These are phyloP conservation scores for Ridgeia piscesae DNA, from an alignment of 1,140 invertebrate species.

Conservation along the genomic window DNA sequence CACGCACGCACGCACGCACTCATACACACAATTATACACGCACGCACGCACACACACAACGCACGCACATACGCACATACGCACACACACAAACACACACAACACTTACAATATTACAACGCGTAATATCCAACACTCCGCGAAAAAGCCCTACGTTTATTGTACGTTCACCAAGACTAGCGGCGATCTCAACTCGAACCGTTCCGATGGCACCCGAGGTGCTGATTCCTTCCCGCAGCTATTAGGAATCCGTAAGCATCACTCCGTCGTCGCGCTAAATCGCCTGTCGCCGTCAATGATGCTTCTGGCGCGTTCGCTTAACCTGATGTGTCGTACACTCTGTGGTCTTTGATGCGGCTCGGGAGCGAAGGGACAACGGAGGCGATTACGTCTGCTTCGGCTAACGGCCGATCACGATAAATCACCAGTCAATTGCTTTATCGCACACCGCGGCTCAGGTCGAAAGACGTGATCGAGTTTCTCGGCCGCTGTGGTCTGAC, in stretches of 20 bases:
- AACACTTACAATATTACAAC: too few relatives aligned
- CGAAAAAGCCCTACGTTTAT: not conserved
- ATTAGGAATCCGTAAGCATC: not conserved
- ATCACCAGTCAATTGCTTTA: constrained; percentile 8
- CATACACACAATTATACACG: too few relatives aligned
- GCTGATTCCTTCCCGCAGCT: not conserved
- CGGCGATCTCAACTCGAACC: not conserved
- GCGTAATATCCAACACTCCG: not conserved
- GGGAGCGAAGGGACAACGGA: not conserved
- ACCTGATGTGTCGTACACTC: not conserved
- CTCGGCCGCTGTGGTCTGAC: not conserved
- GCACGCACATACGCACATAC: too few relatives aligned
- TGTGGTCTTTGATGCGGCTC: not conserved
- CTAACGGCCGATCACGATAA: not conserved
- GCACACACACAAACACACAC: too few relatives aligned
- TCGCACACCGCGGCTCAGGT: not conserved
- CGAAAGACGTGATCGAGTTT: constrained; percentile 2
- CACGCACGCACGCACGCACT: too few relatives aligned
- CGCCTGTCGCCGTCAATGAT: not conserved
- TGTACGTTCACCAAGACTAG: not conserved
- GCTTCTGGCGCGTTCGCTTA: not conserved
- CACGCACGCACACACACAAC: too few relatives aligned
- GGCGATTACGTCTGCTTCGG: not conserved
- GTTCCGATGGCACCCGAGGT: not conserved
- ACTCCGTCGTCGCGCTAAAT: not conserved